Conservation (phyloP, 2,888 invertebrate species). For the Philhelius pedissequus region DNA sequence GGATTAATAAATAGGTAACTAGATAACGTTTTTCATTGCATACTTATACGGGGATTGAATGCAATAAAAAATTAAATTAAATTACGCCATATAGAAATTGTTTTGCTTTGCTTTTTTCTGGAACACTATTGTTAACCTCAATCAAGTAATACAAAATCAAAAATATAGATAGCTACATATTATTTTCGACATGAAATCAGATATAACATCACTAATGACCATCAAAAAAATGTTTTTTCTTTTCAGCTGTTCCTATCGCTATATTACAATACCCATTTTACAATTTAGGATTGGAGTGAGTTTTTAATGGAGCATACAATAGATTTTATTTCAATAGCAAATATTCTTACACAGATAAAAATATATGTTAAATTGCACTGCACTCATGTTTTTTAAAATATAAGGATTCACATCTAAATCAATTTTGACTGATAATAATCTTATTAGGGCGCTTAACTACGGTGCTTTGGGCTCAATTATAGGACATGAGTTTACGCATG, state of each 20-base stretch:
- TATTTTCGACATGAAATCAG: neutral
- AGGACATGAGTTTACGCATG: slow-evolving; percentile 87
- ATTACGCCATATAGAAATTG: no score
- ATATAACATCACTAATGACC: neutral
- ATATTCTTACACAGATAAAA: slow-evolving; percentile 15
- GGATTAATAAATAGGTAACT: no score
- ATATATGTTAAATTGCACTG: neutral
- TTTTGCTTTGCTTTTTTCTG: no score
- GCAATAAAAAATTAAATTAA: no score
- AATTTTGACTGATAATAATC: neutral
- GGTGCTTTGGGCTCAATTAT: slow-evolving; percentile 89
- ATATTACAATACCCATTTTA: slow-evolving; percentile 92
- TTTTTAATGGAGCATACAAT: slow-evolving; percentile 68
- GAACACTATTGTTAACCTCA: no score
- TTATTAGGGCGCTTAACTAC: slow-evolving; percentile 86
- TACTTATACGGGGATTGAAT: no score
- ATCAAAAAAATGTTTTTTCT: neutral
- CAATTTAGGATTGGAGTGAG: slow-evolving; percentile 91
- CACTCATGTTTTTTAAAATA: neutral
- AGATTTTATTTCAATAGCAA: slow-evolving; percentile 11
- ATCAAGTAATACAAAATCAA: neutral
- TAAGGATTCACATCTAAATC: neutral
- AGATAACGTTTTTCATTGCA: no score
- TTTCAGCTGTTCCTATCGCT: slow-evolving; percentile 89
- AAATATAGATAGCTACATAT: no score